Evolutionary conservation across 2,797 vertebrate genomes (phyloP).

Genomic region (Leucoraja ocellata): DNA sequence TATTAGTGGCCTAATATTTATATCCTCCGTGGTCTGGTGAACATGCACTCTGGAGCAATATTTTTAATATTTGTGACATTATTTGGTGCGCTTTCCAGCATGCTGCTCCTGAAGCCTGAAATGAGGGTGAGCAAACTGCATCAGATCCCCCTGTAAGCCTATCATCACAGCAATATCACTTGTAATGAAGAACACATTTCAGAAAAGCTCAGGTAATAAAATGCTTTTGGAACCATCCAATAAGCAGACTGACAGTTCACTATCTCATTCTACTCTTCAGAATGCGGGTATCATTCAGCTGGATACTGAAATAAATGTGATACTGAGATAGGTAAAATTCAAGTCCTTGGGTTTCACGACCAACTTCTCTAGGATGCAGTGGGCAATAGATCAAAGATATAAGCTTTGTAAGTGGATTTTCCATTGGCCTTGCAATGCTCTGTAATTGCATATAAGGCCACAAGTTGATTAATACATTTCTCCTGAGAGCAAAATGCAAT

Average conservation of each 20-base stretch:
- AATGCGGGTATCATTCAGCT: neutral
- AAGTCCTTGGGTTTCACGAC: neutral
- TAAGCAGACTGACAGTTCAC: neutral
- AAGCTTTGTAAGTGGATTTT: neutral
- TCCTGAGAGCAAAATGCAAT: neutral
- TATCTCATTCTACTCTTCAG: neutral
- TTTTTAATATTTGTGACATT: neutral
- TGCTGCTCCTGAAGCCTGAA: neutral
- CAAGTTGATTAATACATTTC: neutral
- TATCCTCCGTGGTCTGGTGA: neutral
- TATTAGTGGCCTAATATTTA: neutral
- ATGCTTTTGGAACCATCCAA: neutral
- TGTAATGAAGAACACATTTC: conserved; percentile 6
- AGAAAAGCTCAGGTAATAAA: neutral
- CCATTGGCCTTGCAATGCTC: neutral
- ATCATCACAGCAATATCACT: neutral
- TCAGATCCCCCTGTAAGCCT: neutral
- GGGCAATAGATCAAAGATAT: neutral
- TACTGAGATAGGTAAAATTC: neutral
- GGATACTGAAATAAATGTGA: neutral
- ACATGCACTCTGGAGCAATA: neutral
- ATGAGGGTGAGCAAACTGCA: neutral
- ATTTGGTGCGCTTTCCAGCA: neutral
- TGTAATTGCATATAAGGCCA: neutral
- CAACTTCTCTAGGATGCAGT: neutral